Evolutionary conservation across 2,113 vertebrate species (phyloP), one percentile per base, ranked within the genome.

Genomic region (Stigmatopora argus): DNA sequence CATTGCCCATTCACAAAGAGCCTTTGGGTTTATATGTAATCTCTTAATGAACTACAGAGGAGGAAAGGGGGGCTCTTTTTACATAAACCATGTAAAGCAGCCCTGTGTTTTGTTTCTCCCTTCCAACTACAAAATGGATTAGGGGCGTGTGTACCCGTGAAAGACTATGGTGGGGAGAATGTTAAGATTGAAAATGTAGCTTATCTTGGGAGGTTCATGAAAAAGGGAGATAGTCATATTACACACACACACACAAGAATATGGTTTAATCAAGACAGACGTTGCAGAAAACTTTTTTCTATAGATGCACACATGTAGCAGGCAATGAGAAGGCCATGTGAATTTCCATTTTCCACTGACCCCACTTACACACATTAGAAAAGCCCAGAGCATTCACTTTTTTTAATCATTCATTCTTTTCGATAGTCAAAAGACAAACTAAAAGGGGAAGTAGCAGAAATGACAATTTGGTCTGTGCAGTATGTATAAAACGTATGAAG

Each of bases 41-140:
- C 94, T 96, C 92, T 92, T 96, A 96, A 98, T 98, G 96, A 98
- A 96, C 92, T 95, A 95, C 94, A 92, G 90, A 89, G 91, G 91
- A 92, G 87, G 89, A 92, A 89, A 91, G 73, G 89, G 85, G 91
- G 90, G 89, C 92, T 95, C 93, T 91, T 93, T 94, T 95, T 92
- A 93, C 95, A 83, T 81, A 93, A 92, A 94, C 92, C 92, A 91
- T 97, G 94, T 95, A 92, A 90, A 92, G 91, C 91, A 92, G 91
- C 93, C 92, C 90, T 90, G 89, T 78, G 85, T 80, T 96, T 97
- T 97, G 94, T 97, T 96, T 98, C 95, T 93, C 83, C 90, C 89
- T 91, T 88, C 85, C 90, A 90, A 93, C 91, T 91, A 96, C 94
- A 96, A 98, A 97, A 97, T 94, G 94, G 94, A 98, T 97, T 96